phyloP scores from a whole-genome alignment of 2,888 invertebrate genomes.

The Sesia bembeciformis region DNA sequence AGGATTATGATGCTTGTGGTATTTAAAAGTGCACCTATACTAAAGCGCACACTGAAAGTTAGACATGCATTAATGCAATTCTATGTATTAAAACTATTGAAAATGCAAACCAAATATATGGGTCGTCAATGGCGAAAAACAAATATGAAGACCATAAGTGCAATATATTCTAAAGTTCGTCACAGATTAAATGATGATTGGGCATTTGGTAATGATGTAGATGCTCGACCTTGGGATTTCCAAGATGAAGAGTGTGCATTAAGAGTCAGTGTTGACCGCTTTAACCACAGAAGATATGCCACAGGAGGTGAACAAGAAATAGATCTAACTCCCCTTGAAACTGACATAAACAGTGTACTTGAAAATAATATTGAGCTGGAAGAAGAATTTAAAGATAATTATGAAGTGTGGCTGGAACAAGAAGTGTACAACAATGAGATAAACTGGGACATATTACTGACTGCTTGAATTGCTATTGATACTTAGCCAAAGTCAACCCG shows the following conservation, averaged over 20 bases:
- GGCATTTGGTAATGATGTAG: constrained; percentile 99
- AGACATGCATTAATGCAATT: constrained; percentile 97
- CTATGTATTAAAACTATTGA: constrained; percentile 96
- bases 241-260: constrained; percentile 97
- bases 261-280: constrained; percentile 94
- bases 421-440: constrained; percentile 94
- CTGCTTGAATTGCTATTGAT: constrained; percentile 26
- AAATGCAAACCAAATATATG: constrained; percentile 99
- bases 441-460: constrained; percentile 80
- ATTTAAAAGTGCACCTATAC: constrained; percentile 98
- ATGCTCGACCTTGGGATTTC: constrained; percentile 98
- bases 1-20: constrained; percentile 99
- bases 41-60: constrained; percentile 96
- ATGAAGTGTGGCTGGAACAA: constrained; percentile 95
- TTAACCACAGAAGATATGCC: constrained; percentile 93
- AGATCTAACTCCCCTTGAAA: constrained; percentile 81
- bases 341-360: constrained; percentile 86
- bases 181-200: constrained; percentile 99
- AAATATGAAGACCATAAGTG: constrained; percentile 99
- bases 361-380: constrained; percentile 87
- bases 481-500: neutral
- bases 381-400: constrained; percentile 93
- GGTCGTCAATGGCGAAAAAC: constrained; percentile 99
- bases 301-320: constrained; percentile 68
- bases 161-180: constrained; percentile 97